Evolutionary conservation across 2,113 vertebrate genomes (phyloP), one percentile per base, ranked within the genome.

Genomic region (Notarius lentiginosus): DNA sequence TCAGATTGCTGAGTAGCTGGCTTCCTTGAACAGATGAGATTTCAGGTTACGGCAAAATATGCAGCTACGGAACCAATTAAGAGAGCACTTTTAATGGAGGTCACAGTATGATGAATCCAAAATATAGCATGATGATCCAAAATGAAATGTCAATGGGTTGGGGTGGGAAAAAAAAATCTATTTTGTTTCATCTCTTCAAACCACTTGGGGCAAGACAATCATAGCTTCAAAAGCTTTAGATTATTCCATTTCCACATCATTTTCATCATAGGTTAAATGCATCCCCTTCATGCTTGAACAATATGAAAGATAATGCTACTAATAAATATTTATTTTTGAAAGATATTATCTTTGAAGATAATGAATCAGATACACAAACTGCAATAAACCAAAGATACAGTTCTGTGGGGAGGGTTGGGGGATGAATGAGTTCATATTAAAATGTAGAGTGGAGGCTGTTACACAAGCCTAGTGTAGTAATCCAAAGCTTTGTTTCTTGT

Each of bases 401-500:
- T 75, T 75, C 20, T 80, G 51, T 11, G 15, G 34, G 12, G 65
- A n/a, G 4, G 56, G 41, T 15, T 58, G 65, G 18, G 4, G 56
- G 41, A 24, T 58, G 63, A 86, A 79, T 68, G 55, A 58, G 11
- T 82, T 53, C 18, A 27, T 49, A 60, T 86, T 80, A 68, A 68
- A 70, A 81, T 72, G 14, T 12, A 2, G 41, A 73, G 66, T 65
- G 56, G 79, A 63, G 56, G 49, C 27, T 68, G 17, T 68, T 86
- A 80, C 27, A 80, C 66, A 80, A 86, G 63, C 47, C 18, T 30
- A 55, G 51, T 77, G 58, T 70, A 83, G 51, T 76, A 87, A 83
- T 87, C 51, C 61, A 75, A 87, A 83, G 10, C 18, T n/a, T 83
- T 83, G 80, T 75, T 83, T 87, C 55, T 83, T 18, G 11, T 76